Base-by-base conservation (phyloP, 30 jellyfish, hydroid and myxozoan species). In the Mastigias papua region DNA sequence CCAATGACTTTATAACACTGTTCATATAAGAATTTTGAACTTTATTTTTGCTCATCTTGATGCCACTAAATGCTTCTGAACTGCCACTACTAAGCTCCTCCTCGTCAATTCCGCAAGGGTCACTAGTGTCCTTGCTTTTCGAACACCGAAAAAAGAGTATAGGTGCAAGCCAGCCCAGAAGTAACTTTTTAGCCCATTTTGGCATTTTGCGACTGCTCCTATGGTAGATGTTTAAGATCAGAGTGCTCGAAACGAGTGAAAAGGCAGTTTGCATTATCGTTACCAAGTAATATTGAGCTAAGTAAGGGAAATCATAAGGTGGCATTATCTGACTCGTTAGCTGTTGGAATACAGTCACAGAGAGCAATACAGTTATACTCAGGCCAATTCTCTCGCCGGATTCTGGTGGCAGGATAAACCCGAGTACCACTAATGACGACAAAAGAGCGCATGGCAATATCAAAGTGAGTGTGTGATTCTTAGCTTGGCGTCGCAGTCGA, bases 331-430 rank as follows among this genome's bases (percentile, higher is more conserved):
- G 91, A 72, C 97, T 89, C 20, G 97, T 89, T 20, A 89, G 81
- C 73, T 89, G 97, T 27, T 89, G 97, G 57, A 89, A 89, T 16
- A 89, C 97, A 21, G 97, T 89, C n/a, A 89, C 97, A 15, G 97
- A 79, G 15, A 89, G 93, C 74, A 89, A 51, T 5, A 89, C 94
- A 8, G 97, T 89, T 2, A 89, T 89, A 35, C 93, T 89, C 30
- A 89, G 81, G 64, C 97, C 91, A 20, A 89, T 81, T 17, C 97
- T 74, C 67, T 89, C 97, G 1, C 97, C 97, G 0, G 97, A 89
- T 81, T 89, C 97, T 13, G 97, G 97, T 1, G 97, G 97, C 67
- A 89, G 51, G 27, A 89, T 81, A 72, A 89, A 89, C 28, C 97
- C 97, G n/a, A 89, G 87, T 1, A 89, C 87, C 7, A 81, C 90